These are phyloP conservation scores for Pollenia labialis DNA, from an alignment of 2,888 invertebrate genomes.

Conservation along the genomic window DNA sequence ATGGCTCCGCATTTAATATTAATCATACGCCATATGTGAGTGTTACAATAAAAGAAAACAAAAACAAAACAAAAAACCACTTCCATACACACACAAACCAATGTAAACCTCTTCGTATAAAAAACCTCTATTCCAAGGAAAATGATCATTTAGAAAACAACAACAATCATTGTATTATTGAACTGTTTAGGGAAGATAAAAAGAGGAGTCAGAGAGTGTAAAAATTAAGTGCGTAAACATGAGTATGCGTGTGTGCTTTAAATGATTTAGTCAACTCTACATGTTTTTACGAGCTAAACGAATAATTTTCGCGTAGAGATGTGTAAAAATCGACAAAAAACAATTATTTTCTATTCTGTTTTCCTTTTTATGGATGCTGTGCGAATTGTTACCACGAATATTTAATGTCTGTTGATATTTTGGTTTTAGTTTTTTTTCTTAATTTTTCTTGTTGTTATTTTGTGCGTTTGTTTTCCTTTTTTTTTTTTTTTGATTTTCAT, in stretches of 20 bases:
- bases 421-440: background rate
- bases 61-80: background rate
- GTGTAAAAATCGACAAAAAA: conserved; percentile 28
- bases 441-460: conserved; percentile 16
- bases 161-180: conserved; percentile 2
- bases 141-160: conserved; percentile 53
- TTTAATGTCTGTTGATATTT: conserved; percentile 47
- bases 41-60: background rate
- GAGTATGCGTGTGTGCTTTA: background rate
- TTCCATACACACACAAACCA: background rate
- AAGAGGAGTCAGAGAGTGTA: conserved; percentile 5
- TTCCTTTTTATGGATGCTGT: conserved; percentile 48
- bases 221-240: background rate
- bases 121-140: conserved; percentile 33
- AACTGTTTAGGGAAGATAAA: background rate
- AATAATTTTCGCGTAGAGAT: conserved; percentile 16
- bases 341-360: background rate
- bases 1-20: background rate
- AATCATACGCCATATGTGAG: conserved; percentile 28
- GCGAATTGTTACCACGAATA: conserved; percentile 44
- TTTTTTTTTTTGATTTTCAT: background rate
- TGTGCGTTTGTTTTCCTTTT: conserved; percentile 3
- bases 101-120: background rate
- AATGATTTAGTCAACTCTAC: conserved; percentile 21
- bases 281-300: conserved; percentile 2